Evolutionary conservation across 2,113 vertebrate species (phyloP).

Genomic region (Crotalus tigris): DNA sequence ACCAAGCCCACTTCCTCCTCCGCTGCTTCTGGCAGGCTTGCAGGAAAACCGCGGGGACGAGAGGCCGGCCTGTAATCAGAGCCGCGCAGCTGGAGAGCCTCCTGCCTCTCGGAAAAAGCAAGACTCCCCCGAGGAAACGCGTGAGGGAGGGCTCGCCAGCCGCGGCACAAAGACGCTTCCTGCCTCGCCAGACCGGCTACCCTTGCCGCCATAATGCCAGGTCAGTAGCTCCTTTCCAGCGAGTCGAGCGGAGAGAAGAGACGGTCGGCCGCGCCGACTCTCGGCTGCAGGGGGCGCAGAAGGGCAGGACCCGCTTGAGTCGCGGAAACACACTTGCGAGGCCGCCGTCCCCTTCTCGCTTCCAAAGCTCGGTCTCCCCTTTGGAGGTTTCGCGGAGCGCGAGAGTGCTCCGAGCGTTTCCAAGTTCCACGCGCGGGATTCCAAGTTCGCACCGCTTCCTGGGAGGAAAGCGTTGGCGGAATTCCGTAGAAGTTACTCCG

Average conservation of each 20-base stretch:
- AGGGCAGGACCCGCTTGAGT: background rate
- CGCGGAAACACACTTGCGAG: background rate
- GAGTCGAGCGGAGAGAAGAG: background rate
- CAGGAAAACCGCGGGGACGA: background rate
- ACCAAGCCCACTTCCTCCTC: background rate
- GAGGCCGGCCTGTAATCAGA: slow-evolving; percentile 15
- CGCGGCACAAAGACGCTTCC: background rate
- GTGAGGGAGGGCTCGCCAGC: slow-evolving; percentile 5
- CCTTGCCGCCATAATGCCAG: slow-evolving; percentile 39
- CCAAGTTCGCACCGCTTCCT: background rate
- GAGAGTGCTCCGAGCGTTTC: background rate
- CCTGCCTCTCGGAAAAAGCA: background rate
- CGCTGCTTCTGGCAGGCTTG: background rate
- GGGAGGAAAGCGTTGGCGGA: background rate
- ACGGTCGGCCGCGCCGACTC: background rate
- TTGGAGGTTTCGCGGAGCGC: background rate
- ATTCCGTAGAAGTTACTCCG: no score
- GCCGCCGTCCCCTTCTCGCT: background rate
- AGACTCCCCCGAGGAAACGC: background rate
- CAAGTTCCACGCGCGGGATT: no score
- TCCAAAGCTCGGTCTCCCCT: background rate
- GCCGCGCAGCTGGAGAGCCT: background rate
- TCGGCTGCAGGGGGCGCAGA: background rate
- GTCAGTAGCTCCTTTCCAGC: slow-evolving; percentile 15
- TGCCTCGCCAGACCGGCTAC: background rate